Conservation (phyloP, 1,140 invertebrate species). For the Heterodera schachtii region DNA sequence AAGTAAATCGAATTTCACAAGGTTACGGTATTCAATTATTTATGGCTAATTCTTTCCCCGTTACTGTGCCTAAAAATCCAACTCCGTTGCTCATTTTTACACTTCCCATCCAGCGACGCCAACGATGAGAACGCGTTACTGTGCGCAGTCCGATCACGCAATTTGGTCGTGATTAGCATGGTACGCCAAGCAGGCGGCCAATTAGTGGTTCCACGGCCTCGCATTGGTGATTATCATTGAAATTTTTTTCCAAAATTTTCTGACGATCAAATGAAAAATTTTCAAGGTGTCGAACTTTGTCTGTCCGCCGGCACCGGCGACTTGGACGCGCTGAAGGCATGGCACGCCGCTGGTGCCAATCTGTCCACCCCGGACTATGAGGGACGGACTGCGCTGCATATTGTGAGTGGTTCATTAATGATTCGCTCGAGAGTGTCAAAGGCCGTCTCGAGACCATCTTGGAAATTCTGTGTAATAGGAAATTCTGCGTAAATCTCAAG, state of each 20-base stretch:
- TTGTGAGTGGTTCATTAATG: slow-evolving; percentile 17
- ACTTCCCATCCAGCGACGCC: slow-evolving; percentile 51
- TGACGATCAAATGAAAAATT: slow-evolving; percentile 1
- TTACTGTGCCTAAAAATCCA: not conserved
- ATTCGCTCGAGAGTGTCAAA: no score
- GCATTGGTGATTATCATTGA: slow-evolving; percentile 48
- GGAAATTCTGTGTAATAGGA: no score
- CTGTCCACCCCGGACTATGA: slow-evolving; percentile 62
- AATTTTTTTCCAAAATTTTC: not conserved
- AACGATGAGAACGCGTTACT: slow-evolving; percentile 60
- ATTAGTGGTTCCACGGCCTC: slow-evolving; percentile 35
- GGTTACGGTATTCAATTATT: no score
- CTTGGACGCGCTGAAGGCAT: slow-evolving; percentile 56
- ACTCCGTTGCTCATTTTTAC: not conserved
- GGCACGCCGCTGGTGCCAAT: slow-evolving; percentile 55
- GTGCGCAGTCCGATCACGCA: slow-evolving; percentile 53
- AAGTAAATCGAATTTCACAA: no score
- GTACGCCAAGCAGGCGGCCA: slow-evolving; percentile 57
- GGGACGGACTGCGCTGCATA: slow-evolving; percentile 60
- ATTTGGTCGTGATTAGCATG: slow-evolving; percentile 52
- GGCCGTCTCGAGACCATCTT: no score
- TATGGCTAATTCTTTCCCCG: no score
- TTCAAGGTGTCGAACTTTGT: slow-evolving; percentile 59
- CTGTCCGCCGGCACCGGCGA: slow-evolving; percentile 56
- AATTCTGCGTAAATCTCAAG: no score